phyloP scores from a whole-genome alignment of 2,888 invertebrate genomes.

The Mycalesis mineus region DNA sequence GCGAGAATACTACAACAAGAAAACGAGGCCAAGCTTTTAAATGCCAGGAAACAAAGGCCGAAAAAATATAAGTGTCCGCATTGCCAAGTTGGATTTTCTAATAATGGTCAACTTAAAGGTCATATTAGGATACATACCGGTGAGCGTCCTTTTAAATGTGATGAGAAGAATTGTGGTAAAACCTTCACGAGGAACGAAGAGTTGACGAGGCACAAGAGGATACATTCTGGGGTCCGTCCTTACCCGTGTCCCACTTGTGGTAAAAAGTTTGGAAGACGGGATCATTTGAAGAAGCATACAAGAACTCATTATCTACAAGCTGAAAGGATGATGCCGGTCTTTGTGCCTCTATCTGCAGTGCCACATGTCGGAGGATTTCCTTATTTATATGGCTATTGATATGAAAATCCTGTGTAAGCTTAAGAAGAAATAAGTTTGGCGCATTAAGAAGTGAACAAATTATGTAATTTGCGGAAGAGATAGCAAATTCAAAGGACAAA shows the following conservation, averaged over 20 bases:
- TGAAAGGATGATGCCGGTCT: slow-evolving; percentile 79
- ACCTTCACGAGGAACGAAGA: slow-evolving; percentile 95
- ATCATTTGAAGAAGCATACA: slow-evolving; percentile 96
- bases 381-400: slow-evolving; percentile 78
- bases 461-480: too few species aligned
- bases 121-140: slow-evolving; percentile 95
- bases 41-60: slow-evolving; percentile 87
- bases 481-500: too few species aligned
- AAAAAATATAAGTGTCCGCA: slow-evolving; percentile 95
- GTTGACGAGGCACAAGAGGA: slow-evolving; percentile 92
- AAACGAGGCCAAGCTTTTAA: slow-evolving; percentile 82
- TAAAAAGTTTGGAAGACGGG: slow-evolving; percentile 94
- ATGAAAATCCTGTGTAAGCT: neutral
- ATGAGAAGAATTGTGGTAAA: slow-evolving; percentile 90
- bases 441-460: too few species aligned
- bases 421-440: neutral
- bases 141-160: slow-evolving; percentile 93
- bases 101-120: slow-evolving; percentile 94
- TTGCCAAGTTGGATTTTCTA: slow-evolving; percentile 94
- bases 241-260: slow-evolving; percentile 92
- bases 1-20: slow-evolving; percentile 84
- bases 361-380: slow-evolving; percentile 61
- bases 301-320: slow-evolving; percentile 86
- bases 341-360: slow-evolving; percentile 78
- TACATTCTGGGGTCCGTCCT: slow-evolving; percentile 91